Evolutionary conservation across 1,140 invertebrate genomes (phyloP).

Genomic region (Aphaenogaster ashmeadi): DNA sequence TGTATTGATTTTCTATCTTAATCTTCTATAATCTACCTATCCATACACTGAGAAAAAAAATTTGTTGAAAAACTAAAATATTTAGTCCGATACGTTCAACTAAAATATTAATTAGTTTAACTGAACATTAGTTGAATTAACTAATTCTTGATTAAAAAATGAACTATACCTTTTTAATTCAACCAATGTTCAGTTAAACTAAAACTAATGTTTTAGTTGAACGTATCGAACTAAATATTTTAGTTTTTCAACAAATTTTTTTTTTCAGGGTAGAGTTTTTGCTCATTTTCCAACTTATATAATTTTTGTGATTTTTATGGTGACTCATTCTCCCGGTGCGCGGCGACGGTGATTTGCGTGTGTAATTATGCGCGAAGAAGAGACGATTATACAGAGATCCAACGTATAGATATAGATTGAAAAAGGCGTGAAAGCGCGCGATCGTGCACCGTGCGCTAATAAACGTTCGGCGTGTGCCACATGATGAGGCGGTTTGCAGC

Average conservation of each 20-base stretch:
- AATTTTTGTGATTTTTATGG: background rate
- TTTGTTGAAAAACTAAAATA: too few species aligned
- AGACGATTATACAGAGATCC: background rate
- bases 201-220: too few species aligned
- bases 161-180: too few species aligned
- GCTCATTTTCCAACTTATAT: background rate
- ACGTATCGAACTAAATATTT: too few species aligned
- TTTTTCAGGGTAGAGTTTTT: too few species aligned
- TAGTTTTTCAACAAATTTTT: too few species aligned
- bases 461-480: slow-evolving; percentile 63
- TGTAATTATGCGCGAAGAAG: background rate
- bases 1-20: background rate
- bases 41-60: too few species aligned
- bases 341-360: background rate
- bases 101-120: too few species aligned
- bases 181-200: too few species aligned
- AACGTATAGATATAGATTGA: background rate
- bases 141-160: too few species aligned
- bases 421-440: slow-evolving; percentile 10
- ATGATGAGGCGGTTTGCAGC: slow-evolving; percentile 69
- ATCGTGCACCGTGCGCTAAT: slow-evolving; percentile 32
- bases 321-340: background rate
- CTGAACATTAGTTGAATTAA: too few species aligned
- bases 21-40: background rate
- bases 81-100: too few species aligned